Percentiles rank a stretch among this genome's conserved stretches.
phyloP scores from a whole-genome alignment of 1,140 invertebrate genomes.

The Hypothenemus hampei region DNA sequence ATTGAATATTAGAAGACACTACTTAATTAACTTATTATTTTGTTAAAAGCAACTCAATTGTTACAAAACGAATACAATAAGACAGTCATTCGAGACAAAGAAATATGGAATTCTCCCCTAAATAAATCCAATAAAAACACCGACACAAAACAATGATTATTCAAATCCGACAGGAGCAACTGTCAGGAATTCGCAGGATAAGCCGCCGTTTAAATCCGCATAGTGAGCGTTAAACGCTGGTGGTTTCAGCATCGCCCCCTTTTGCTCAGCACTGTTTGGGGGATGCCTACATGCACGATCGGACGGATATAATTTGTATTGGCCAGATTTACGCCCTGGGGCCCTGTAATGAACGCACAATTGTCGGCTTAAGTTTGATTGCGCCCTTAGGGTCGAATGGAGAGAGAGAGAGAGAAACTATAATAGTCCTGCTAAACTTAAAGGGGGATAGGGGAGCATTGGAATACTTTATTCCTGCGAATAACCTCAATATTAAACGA shows the following conservation, averaged over 20 bases:
- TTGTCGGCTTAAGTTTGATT: slow-evolving; percentile 47
- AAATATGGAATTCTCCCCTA: background rate
- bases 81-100: no score
- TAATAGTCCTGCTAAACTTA: slow-evolving; percentile 2
- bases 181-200: slow-evolving; percentile 34
- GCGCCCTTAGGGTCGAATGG: slow-evolving; percentile 32
- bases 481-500: slow-evolving; percentile 17
- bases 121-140: slow-evolving; percentile 40
- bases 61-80: no score
- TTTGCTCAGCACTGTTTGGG: no score
- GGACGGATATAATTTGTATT: slow-evolving; percentile 48
- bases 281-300: slow-evolving; percentile 28
- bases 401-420: no score
- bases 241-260: slow-evolving; percentile 21
- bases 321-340: slow-evolving; percentile 47
- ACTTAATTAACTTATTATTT: no score
- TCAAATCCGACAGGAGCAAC: slow-evolving; percentile 40
- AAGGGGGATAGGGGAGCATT: slow-evolving; percentile 5
- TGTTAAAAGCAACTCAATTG: no score
- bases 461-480: background rate
- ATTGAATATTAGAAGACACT: no score
- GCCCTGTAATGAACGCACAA: slow-evolving; percentile 48
- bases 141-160: slow-evolving; percentile 39
- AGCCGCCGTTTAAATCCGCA: slow-evolving; percentile 27
- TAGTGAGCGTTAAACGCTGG: slow-evolving; percentile 33